Conservation (phyloP, 1,140 invertebrate species). For the Dendrolimus punctatus region DNA sequence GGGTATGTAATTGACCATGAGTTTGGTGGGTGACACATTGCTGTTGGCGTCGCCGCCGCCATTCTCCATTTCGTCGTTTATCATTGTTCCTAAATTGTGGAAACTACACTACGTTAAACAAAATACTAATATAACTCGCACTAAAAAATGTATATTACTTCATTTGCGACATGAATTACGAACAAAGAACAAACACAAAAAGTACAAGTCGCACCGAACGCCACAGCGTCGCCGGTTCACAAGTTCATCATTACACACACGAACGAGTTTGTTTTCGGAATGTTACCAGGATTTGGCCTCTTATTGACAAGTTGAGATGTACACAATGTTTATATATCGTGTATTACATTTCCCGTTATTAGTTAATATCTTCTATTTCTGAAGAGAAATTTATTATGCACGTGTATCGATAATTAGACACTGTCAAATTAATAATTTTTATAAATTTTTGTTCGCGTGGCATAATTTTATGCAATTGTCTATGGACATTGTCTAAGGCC, state of each 20-base stretch:
- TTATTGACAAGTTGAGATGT: constrained; percentile 6
- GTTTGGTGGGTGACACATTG: constrained; percentile 72
- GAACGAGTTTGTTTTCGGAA: constrained; percentile 61
- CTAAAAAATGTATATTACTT: constrained; percentile 47
- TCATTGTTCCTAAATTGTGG: constrained; percentile 53
- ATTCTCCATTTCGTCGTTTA: constrained; percentile 67
- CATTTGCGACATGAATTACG: constrained; percentile 58
- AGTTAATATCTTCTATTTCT: constrained; percentile 8
- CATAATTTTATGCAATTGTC: constrained; percentile 25
- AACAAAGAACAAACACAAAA: constrained; percentile 67
- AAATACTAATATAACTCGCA: constrained; percentile 65
- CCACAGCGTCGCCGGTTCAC: constrained; percentile 66
- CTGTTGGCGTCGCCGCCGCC: constrained; percentile 67
- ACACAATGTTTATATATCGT: too few species aligned
- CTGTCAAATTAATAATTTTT: constrained; percentile 26
- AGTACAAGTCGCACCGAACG: constrained; percentile 54
- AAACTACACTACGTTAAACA: constrained; percentile 65
- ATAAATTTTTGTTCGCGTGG: constrained; percentile 30
- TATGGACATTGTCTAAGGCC: constrained; percentile 14
- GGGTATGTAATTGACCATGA: constrained; percentile 72
- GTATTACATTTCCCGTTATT: constrained; percentile 14
- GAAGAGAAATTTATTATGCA: constrained; percentile 12
- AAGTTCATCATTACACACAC: constrained; percentile 59
- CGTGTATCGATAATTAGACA: constrained; percentile 24
- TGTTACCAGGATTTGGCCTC: constrained; percentile 51